These are phyloP conservation scores for Phymanthus crucifer DNA, from an alignment of 92 coral and sea anemone genomes.

Conservation along the genomic window DNA sequence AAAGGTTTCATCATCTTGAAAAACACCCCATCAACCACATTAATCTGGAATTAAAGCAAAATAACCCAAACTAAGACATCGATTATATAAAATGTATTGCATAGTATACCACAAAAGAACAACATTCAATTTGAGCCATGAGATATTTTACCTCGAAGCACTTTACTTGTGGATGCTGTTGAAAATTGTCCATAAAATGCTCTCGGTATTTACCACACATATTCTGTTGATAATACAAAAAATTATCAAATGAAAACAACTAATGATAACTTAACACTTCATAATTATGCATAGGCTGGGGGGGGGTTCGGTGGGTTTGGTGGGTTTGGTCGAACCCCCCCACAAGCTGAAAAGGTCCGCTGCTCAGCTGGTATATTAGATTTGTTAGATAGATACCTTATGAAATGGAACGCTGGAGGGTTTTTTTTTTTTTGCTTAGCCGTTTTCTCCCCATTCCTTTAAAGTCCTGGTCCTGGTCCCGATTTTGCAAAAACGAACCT, in stretches of 20 bases:
- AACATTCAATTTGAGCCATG: not conserved
- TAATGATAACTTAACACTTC: not conserved
- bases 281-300: not conserved
- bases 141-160: constrained; percentile 61
- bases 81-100: not conserved
- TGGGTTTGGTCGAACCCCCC: too few species aligned
- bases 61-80: not conserved
- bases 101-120: not conserved
- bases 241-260: too few species aligned
- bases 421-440: too few species aligned
- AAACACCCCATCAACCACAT: constrained; percentile 88
- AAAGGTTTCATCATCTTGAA: constrained; percentile 71
- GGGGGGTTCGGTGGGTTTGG: too few species aligned
- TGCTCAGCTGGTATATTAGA: too few species aligned
- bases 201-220: constrained; percentile 78
- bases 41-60: constrained; percentile 63
- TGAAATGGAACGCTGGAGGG: too few species aligned
- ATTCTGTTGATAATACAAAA: constrained; percentile 29
- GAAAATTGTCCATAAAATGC: constrained; percentile 58
- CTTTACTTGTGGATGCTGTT: constrained; percentile 52
- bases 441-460: too few species aligned
- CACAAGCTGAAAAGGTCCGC: too few species aligned
- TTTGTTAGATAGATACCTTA: too few species aligned
- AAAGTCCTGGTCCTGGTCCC: too few species aligned
- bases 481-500: too few species aligned